Evolutionary conservation across 2,113 vertebrate species (phyloP), one percentile per base, ranked within the genome.

Genomic region (Ploceus nigricollis): DNA sequence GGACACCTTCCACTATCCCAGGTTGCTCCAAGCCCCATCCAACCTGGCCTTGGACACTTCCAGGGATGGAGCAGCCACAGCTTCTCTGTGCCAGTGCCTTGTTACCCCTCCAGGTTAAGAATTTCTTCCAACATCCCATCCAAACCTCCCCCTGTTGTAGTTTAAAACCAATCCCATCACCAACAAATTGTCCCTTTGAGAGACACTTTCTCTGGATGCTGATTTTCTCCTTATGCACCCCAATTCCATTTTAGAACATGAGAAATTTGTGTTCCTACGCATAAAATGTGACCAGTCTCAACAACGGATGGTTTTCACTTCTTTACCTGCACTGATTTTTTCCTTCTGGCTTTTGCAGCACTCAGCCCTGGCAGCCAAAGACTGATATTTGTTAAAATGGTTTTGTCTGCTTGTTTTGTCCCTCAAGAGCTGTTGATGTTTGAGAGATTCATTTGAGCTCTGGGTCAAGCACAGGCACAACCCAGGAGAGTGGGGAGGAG

Each of bases 11-110:
- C 30, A 54, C 6, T 6, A 1, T 40, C 14, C 54, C 79, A 61
- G 70, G 6, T 3, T 61, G 17, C 14, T 69, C 47, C 47, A 61
- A 61, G 1, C 17, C 17, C 16, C 0, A 0, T 42, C n/a, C 70
- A 61, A 0, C 10, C 21, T 40, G 30, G 14, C 30, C 54, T 19
- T 15, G 47, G 1, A 0, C 3, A 42, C 10, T 61, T 16, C 40
- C 40, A 61, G n/a, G n/a, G 17, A 23, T 48, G 54, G 21, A 7
- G 8, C 21, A 76, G 14, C 47, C 63, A 13, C 70, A 61, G 21
- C 8, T 54, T 47, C 63, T 69, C 40, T 27, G 11, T 68, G 9
- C 39, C 69, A 68, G n/a, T 6, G 39, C 28, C 39, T 82, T 33
- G 15, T 11, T 44, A 8, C 33, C 7, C 7, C 7, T 37, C 44